phyloP scores from a whole-genome alignment of 2,888 invertebrate species.

The Melikaiella ostensackeni region DNA sequence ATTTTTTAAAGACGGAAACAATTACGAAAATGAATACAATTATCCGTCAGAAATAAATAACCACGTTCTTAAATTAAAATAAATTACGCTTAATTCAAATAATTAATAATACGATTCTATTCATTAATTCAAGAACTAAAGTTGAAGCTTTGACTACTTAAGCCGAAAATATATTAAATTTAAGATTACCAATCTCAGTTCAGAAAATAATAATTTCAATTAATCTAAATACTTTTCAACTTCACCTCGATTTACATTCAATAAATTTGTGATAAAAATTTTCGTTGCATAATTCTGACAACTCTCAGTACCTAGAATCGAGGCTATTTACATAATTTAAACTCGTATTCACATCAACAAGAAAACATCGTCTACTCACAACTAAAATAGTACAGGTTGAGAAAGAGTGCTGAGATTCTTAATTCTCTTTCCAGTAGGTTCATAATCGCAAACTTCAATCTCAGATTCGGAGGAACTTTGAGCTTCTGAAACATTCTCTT shows the following conservation, averaged over 20 bases:
- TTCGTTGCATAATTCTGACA: background rate
- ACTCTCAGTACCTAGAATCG: background rate
- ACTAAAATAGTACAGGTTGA: conserved; percentile 47
- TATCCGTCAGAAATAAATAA: background rate
- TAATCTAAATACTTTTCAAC: background rate
- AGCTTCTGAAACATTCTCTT: conserved; percentile 56
- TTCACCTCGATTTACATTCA: background rate
- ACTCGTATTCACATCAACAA: background rate
- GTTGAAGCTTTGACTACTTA: background rate
- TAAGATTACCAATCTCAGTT: background rate
- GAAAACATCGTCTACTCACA: background rate
- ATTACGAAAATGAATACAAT: background rate
- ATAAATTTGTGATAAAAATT: background rate
- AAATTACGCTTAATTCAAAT: background rate
- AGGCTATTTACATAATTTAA: background rate
- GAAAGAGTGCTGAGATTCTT: conserved; percentile 54
- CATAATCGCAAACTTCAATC: conserved; percentile 64
- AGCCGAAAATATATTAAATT: background rate
- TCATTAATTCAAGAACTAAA: background rate
- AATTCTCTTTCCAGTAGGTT: conserved; percentile 58
- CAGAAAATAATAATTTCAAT: background rate
- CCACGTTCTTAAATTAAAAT: background rate
- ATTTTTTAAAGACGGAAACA: background rate
- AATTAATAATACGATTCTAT: background rate
- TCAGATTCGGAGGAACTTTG: conserved; percentile 62